A percentile compares a stretch with the other conserved stretches of the same genome.
phyloP scores from a whole-genome alignment of 2,113 vertebrate genomes.

The Alexandromys fortis region DNA sequence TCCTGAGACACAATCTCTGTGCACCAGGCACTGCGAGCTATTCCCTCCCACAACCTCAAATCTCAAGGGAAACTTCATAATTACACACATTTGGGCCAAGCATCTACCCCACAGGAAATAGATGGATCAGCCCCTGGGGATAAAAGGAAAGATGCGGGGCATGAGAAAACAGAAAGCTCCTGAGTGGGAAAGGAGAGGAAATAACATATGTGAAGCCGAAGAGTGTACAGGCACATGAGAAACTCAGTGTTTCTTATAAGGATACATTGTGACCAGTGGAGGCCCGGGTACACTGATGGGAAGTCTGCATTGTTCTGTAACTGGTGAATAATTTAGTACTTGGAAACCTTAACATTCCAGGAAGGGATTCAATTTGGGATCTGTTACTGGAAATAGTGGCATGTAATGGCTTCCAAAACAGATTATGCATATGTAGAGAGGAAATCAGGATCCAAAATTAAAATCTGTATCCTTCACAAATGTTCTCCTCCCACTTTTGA shows the following conservation, averaged over 20 bases:
- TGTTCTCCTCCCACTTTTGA: neutral
- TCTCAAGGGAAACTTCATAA: conserved; percentile 42
- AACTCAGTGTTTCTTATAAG: conserved; percentile 10
- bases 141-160: conserved; percentile 53
- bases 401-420: conserved; percentile 25
- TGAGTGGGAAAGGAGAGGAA: conserved; percentile 42
- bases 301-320: conserved; percentile 25
- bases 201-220: neutral
- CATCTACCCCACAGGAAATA: conserved; percentile 69
- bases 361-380: conserved; percentile 53
- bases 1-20: conserved; percentile 61
- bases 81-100: conserved; percentile 64
- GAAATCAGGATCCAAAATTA: neutral
- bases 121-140: conserved; percentile 55
- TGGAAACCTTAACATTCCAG: conserved; percentile 56
- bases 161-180: conserved; percentile 71
- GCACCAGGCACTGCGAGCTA: conserved; percentile 42
- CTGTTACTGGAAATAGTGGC: conserved; percentile 36
- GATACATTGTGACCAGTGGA: neutral
- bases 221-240: neutral
- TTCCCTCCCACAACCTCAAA: conserved; percentile 58
- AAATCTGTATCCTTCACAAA: neutral
- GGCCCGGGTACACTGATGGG: neutral
- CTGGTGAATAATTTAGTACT: conserved; percentile 52
- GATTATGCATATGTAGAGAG: neutral